Conservation (phyloP, 2,113 vertebrate species). For the Equus przewalskii region DNA sequence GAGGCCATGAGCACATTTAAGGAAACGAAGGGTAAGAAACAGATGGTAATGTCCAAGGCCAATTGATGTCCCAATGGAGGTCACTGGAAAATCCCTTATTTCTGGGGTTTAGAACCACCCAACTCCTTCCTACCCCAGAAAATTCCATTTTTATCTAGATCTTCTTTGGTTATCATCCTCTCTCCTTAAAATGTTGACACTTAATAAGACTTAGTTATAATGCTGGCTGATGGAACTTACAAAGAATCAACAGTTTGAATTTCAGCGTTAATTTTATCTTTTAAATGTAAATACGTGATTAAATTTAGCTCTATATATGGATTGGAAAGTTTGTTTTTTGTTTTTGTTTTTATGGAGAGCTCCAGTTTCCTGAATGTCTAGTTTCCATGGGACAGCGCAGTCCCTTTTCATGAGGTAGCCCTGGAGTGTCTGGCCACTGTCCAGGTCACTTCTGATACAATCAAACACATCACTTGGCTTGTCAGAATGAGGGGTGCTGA, state of each 20-base stretch:
- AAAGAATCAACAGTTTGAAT: not conserved
- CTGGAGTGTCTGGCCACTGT: not conserved
- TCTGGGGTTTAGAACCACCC: not conserved
- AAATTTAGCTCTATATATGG: not conserved
- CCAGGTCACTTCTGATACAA: not conserved
- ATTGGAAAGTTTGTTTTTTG: not conserved
- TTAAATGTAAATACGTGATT: not conserved
- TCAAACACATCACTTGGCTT: not conserved
- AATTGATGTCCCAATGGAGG: not conserved
- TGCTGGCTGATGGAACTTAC: not conserved
- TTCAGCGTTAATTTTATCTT: not conserved
- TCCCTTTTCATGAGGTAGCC: not conserved
- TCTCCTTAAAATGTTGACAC: not conserved
- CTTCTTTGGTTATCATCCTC: not conserved
- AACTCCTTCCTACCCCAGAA: not conserved
- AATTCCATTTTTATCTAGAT: not conserved
- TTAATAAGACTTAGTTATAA: not conserved
- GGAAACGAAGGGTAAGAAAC: not conserved
- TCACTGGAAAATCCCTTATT: not conserved
- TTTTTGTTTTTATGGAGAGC: not conserved
- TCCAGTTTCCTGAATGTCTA: not conserved
- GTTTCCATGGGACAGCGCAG: not conserved
- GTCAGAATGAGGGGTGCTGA: not conserved
- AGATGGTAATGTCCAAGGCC: not conserved
- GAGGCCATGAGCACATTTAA: not conserved